phyloP scores from a whole-genome alignment of 2,113 vertebrate species.

The Hiodon tergisus region DNA sequence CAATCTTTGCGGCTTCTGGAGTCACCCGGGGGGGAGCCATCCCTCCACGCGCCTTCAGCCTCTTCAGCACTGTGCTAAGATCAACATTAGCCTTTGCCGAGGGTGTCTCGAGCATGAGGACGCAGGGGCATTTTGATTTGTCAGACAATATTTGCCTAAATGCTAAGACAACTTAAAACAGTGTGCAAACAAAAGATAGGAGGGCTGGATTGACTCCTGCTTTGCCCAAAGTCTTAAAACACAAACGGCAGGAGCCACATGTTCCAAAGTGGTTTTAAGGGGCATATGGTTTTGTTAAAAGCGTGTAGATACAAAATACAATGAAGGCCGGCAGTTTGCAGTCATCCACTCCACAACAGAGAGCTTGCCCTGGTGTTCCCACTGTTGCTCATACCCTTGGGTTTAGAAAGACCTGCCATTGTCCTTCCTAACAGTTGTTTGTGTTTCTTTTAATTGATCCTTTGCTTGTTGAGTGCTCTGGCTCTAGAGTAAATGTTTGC shows the following conservation, averaged over 20 bases:
- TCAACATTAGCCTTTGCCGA: conserved; percentile 70
- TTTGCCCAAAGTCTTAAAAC: neutral
- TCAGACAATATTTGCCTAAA: conserved; percentile 48
- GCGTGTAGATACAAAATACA: no score
- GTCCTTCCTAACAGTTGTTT: no score
- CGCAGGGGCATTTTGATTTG: conserved; percentile 45
- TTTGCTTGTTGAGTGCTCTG: neutral
- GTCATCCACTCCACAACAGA: no score
- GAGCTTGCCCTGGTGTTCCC: no score
- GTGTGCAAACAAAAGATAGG: neutral
- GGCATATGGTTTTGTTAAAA: no score
- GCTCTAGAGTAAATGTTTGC: neutral
- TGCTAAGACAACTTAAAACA: conserved; percentile 32
- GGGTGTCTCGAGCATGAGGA: conserved; percentile 52
- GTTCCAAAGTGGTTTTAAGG: no score
- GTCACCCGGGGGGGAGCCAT: conserved; percentile 48
- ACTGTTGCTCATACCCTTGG: no score
- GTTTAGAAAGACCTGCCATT: no score
- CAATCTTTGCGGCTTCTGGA: conserved; percentile 69
- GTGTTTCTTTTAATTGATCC: neutral
- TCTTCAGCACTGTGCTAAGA: conserved; percentile 47
- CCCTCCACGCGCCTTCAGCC: neutral
- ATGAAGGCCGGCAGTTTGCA: no score
- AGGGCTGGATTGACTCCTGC: conserved; percentile 27
- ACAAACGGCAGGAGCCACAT: no score